These are phyloP conservation scores for Rhinichthys osculus DNA, from an alignment of 2,797 vertebrate genomes.

Conservation along the genomic window DNA sequence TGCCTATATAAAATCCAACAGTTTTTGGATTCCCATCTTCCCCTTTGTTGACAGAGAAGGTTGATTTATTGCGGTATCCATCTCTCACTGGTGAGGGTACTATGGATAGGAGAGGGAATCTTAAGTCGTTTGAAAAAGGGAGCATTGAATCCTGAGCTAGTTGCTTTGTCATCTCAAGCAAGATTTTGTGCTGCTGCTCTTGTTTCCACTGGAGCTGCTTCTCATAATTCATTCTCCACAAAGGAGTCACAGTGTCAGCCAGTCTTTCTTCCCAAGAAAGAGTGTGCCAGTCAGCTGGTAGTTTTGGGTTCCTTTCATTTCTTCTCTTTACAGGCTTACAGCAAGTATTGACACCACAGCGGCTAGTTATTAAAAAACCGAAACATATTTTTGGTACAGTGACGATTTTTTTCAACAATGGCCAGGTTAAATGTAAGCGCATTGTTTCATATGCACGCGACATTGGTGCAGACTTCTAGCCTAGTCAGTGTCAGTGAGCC, in stretches of 20 bases:
- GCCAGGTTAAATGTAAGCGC: background rate
- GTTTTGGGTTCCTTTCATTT: constrained; percentile 50
- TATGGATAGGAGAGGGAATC: constrained; percentile 76
- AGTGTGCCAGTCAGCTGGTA: constrained; percentile 20
- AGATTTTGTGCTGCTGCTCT: constrained; percentile 75
- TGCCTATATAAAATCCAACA: constrained; percentile 83
- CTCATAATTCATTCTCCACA: constrained; percentile 86
- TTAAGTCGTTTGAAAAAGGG: constrained; percentile 57
- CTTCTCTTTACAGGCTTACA: constrained; percentile 50
- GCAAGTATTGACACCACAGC: background rate
- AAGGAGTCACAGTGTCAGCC: constrained; percentile 79
- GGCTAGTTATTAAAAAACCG: constrained; percentile 50
- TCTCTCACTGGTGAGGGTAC: constrained; percentile 77
- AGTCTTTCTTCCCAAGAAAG: constrained; percentile 79
- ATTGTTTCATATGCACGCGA: constrained; percentile 17
- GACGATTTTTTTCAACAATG: constrained; percentile 10
- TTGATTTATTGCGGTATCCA: constrained; percentile 88
- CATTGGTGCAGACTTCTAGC: background rate
- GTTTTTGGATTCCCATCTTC: constrained; percentile 87
- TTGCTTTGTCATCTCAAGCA: constrained; percentile 72
- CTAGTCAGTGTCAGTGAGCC: background rate
- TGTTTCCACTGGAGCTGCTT: constrained; percentile 87
- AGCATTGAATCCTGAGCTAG: constrained; percentile 54
- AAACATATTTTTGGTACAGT: constrained; percentile 31
- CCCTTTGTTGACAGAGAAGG: constrained; percentile 87